Evolutionary conservation across 1,140 invertebrate genomes (phyloP), one percentile per base, ranked within the genome.

Genomic region (Drosophila nannoptera): DNA sequence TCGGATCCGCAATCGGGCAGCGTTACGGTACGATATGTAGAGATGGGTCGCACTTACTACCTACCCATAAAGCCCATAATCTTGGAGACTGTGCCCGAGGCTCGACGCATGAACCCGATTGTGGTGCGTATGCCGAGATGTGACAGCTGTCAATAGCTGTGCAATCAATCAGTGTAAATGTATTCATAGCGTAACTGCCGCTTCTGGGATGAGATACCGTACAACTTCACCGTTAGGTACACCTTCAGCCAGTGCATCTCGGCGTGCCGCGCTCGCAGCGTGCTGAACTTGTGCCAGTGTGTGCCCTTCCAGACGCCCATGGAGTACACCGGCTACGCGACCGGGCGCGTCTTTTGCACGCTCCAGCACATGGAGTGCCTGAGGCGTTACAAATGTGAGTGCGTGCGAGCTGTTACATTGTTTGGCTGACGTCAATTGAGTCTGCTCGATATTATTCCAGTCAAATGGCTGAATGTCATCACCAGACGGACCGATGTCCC

Each of bases 251-350:
- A 92, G 65, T 92, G 92, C 64, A 90, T 92, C 71, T 89, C 92
- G 1, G 90, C 90, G 50, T 92, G 92, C 69, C 88, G 91, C 14
- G 90, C 92, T 66, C 78, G 89, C 8, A 92, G 92, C 69, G 86
- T 92, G 6, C 73, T 90, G 6, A 80, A 82, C 0, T 81, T 91
- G 7, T 92, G 92, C 62, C 90, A 90, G 29, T 92, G 92, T 49
- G 89, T 91, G 2, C 92, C 92, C 0, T 92, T 92, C 59, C 90
- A 90, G 58, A 88, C 91, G 78, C 91, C 90, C 2, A 86, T 90
- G 56, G 77, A 90, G 58, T 76, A 66, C 2, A 71, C 75, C 31
- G 74, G 87, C 38, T 78, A 54, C 8, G 45, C 32, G 5, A 45
- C 42, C 29, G 84, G 45, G 77, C 87, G 45, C 11, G 77, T 88